Evolutionary conservation across 2,113 vertebrate genomes (phyloP).

Genomic region (Protomyctophum bolini): DNA sequence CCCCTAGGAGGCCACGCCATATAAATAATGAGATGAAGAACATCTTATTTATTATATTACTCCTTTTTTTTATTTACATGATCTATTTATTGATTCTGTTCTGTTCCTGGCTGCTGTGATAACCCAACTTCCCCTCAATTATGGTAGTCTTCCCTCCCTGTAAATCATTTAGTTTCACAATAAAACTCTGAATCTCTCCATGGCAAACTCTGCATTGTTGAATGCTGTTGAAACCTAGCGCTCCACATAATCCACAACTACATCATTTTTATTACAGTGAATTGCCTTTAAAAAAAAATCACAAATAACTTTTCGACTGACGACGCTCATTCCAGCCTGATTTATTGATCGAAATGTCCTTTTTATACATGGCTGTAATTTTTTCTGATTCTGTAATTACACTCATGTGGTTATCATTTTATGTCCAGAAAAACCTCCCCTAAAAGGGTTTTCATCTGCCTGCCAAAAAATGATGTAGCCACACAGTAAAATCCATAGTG

Average conservation of each 20-base stretch:
- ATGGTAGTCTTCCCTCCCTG: too few species aligned
- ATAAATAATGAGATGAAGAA: too few species aligned
- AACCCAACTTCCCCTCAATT: too few species aligned
- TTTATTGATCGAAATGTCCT: constrained; percentile 47
- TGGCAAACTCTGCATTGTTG: background rate
- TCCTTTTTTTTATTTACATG: too few species aligned
- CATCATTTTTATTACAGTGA: constrained; percentile 14
- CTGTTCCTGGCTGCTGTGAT: too few species aligned
- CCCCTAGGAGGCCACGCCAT: too few species aligned
- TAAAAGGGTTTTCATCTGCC: constrained; percentile 26
- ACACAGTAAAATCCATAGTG: background rate
- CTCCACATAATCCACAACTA: constrained; percentile 18
- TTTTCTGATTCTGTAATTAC: constrained; percentile 41
- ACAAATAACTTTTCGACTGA: constrained; percentile 48
- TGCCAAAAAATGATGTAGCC: constrained; percentile 57
- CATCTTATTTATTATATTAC: too few species aligned
- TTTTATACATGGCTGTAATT: constrained; percentile 32
- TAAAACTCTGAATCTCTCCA: too few species aligned
- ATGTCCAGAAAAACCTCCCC: constrained; percentile 28
- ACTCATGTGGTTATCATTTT: constrained; percentile 55
- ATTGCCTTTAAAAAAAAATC: constrained; percentile 37
- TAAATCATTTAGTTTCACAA: too few species aligned
- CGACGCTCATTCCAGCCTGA: constrained; percentile 33
- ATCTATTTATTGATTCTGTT: too few species aligned
- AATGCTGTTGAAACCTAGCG: constrained; percentile 28